Evolutionary conservation across 1,140 invertebrate species (phyloP).

Genomic region (Leptinotarsa undecemlineata): DNA sequence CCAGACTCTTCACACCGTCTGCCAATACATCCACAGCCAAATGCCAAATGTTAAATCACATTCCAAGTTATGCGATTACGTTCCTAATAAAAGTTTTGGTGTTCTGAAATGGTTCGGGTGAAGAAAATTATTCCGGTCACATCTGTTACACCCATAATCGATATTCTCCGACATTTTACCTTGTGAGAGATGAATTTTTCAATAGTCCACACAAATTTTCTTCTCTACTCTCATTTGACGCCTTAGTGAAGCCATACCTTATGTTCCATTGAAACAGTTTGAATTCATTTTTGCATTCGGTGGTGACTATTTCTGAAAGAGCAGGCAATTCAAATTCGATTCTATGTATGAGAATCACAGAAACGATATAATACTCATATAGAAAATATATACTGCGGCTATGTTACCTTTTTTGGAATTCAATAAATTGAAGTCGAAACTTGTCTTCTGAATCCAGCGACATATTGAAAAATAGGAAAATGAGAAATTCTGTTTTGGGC

Average conservation of each 20-base stretch:
- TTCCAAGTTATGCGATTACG: slow-evolving; percentile 40
- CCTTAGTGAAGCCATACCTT: slow-evolving; percentile 10
- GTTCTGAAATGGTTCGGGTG: slow-evolving; percentile 26
- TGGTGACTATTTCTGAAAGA: no score
- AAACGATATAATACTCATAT: no score
- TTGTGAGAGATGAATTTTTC: slow-evolving; percentile 27
- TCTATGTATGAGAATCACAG: no score
- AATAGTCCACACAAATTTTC: slow-evolving; percentile 22
- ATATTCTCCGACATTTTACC: slow-evolving; percentile 25
- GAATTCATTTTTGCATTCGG: neutral
- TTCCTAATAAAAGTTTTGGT: slow-evolving; percentile 39
- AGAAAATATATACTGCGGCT: no score
- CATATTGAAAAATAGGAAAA: no score
- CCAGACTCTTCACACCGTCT: slow-evolving; percentile 9
- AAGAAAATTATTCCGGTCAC: slow-evolving; percentile 35
- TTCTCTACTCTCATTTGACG: neutral
- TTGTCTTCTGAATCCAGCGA: no score
- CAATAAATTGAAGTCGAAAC: no score
- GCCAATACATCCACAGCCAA: slow-evolving; percentile 17
- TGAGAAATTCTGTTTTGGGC: no score
- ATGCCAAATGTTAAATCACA: slow-evolving; percentile 35
- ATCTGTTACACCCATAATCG: slow-evolving; percentile 39
- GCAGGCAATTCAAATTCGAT: no score
- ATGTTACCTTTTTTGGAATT: no score
- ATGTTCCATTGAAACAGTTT: neutral